Evolutionary conservation across 2,888 invertebrate genomes (phyloP), one percentile per base, ranked within the genome.

Genomic region (Leptinotarsa juncta): DNA sequence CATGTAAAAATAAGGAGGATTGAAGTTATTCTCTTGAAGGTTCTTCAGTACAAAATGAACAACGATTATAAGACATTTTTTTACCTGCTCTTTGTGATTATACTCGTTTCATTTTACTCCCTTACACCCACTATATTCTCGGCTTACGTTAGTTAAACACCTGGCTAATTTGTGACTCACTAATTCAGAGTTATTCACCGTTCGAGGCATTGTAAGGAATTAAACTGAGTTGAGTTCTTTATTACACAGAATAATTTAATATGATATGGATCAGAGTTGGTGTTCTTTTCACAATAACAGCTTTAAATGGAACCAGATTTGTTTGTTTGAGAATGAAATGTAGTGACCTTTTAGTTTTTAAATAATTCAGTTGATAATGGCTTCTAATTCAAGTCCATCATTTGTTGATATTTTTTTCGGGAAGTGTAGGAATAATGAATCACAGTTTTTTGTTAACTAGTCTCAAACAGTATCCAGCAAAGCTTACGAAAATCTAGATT

Each of bases 101-200:
- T 68, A 74, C 75, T 79, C 53, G 55, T 71, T 71, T 71, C 49
- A 71, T 72, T 16, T 75, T 72, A 68, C 68, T 62, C 81, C 81
- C 55, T 82, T 80, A 82, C 83, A 84, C 84, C 84, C 83, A 84
- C 84, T 81, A 80, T 80, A 77, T 74, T 78, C 79, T 81, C 77
- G 81, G 79, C 79, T 80, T 82, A 80, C 81, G 82, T 82, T 81
- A 81, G 80, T 68, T 81, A 83, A 82, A 82, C 85, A 85, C 84
- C 84, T 85, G 85, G 85, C 85, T 84, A 85, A 85, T 84, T 84
- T 84, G 82, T 80, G 79, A 82, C 78, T 81, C 79, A 77, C 78
- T 79, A 80, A 76, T 76, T 68, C 73, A 65, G 51, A 67, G 67
- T 55, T 75, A 71, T 66, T 70, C 65, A 73, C 68, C 55, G 73